Evolutionary conservation across 2,113 vertebrate genomes (phyloP).

Genomic region (Phaethornis superciliosus): DNA sequence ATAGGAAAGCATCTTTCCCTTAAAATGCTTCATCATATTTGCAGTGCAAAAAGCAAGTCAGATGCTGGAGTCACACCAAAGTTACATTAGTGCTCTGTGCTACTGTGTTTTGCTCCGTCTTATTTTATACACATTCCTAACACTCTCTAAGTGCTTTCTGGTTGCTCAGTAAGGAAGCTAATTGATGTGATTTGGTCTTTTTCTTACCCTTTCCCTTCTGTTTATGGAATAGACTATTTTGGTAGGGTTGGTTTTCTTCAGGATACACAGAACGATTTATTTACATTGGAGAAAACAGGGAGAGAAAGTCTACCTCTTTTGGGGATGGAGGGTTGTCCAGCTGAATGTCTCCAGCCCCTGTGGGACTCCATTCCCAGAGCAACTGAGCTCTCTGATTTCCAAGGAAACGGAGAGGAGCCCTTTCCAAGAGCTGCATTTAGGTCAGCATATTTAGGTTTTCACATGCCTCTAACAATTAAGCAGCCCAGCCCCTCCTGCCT

Average conservation of each 20-base stretch:
- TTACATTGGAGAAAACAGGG: not conserved
- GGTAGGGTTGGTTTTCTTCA: not conserved
- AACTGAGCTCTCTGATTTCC: not conserved
- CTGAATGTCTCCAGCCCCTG: not conserved
- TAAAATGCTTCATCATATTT: not conserved
- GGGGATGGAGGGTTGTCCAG: not conserved
- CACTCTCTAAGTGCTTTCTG: not conserved
- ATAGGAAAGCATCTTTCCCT: not conserved
- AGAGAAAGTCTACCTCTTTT: not conserved
- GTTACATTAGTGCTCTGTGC: not conserved
- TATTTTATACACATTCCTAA: not conserved
- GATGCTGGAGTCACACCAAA: not conserved
- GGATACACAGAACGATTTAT: not conserved
- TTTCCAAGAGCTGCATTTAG: not conserved
- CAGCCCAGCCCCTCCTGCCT: not conserved
- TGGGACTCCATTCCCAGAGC: not conserved
- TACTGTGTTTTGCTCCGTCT: not conserved
- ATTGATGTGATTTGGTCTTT: not conserved
- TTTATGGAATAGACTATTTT: not conserved
- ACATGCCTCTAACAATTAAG: not conserved
- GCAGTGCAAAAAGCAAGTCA: not conserved
- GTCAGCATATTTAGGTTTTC: not conserved
- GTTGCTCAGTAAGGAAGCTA: not conserved
- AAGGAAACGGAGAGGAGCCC: not conserved
- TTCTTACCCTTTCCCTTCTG: not conserved